Percentiles rank a stretch among this genome's conserved stretches.
These are phyloP conservation scores for Etheostoma perlongum DNA, from an alignment of 2,797 vertebrate species.

Conservation along the genomic window DNA sequence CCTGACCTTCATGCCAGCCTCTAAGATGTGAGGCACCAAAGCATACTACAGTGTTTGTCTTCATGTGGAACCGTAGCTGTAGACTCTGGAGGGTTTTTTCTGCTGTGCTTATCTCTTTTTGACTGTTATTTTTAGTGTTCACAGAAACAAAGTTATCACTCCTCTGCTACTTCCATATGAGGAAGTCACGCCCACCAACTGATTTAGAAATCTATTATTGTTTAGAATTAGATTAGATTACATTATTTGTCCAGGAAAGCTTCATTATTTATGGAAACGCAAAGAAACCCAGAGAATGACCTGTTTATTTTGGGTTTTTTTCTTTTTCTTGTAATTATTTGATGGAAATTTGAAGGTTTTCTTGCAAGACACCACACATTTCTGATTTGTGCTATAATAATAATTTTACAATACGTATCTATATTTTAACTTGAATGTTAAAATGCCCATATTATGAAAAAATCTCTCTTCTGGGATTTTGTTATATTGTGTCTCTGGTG, in stretches of 20 bases:
- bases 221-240: background rate
- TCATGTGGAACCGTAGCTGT: conserved; percentile 15
- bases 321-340: background rate
- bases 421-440: background rate
- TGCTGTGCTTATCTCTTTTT: conserved; percentile 20
- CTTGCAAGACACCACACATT: too few relatives aligned
- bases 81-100: conserved; percentile 21
- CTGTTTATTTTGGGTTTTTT: background rate
- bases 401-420: background rate
- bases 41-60: conserved; percentile 16
- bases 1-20: conserved; percentile 43
- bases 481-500: too few relatives aligned
- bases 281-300: background rate
- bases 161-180: conserved; percentile 25
- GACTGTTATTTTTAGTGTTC: conserved; percentile 43
- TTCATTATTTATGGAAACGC: background rate
- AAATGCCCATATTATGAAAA: background rate
- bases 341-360: too few relatives aligned
- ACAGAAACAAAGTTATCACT: conserved; percentile 37
- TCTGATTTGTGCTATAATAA: background rate
- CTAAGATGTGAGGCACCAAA: conserved; percentile 34
- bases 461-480: too few relatives aligned
- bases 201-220: conserved; percentile 6
- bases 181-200: conserved; percentile 8
- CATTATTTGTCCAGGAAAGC: background rate